phyloP scores from a whole-genome alignment of 2,113 vertebrate species.

The Callospermophilus lateralis region DNA sequence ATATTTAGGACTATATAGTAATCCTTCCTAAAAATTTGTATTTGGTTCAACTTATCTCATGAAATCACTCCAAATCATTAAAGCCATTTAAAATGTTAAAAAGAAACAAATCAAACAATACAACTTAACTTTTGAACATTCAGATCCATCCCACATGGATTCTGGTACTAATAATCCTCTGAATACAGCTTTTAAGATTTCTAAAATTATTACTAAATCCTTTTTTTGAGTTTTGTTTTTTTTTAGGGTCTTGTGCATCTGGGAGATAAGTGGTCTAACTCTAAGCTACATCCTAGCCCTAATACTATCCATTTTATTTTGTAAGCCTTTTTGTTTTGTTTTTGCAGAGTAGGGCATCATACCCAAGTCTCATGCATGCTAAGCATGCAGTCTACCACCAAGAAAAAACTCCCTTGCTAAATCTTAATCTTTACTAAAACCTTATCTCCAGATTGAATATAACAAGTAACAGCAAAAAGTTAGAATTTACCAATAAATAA shows the following conservation, averaged over 20 bases:
- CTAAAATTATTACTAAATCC: background rate
- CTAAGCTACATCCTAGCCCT: background rate
- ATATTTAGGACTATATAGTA: background rate
- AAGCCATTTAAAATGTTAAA: background rate
- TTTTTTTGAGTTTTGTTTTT: background rate
- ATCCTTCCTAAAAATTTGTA: background rate
- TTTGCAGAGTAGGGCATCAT: background rate
- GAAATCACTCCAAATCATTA: background rate
- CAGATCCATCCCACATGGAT: background rate
- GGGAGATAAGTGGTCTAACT: background rate
- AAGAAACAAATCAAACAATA: background rate
- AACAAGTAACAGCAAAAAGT: background rate
- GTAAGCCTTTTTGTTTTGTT: background rate
- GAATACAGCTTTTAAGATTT: background rate
- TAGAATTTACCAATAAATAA: background rate
- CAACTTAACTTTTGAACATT: background rate
- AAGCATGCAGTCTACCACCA: background rate
- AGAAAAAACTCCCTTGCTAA: background rate
- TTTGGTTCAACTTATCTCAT: slow-evolving; percentile 11
- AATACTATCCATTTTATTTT: background rate
- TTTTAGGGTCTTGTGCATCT: too few species aligned
- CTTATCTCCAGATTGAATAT: slow-evolving; percentile 7
- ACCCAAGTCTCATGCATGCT: background rate
- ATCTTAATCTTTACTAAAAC: slow-evolving; percentile 17
- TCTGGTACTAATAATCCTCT: slow-evolving; percentile 16